phyloP scores from a whole-genome alignment of 1,140 invertebrate genomes.

The Augochlora pura region DNA sequence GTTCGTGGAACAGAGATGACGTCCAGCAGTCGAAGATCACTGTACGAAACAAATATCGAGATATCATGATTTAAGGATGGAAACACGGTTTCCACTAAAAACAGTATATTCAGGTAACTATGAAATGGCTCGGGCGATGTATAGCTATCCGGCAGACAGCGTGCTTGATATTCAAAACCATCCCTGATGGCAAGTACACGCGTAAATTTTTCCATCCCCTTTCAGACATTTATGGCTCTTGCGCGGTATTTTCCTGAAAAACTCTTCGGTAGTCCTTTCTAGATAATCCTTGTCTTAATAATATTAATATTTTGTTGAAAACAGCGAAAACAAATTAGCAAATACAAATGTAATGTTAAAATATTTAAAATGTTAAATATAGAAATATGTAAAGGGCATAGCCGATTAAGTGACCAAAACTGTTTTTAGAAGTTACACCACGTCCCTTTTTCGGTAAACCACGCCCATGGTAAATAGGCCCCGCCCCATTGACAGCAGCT shows the following conservation, averaged over 20 bases:
- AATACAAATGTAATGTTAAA: neutral
- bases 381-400: too few relatives aligned
- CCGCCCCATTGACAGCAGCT: too few relatives aligned
- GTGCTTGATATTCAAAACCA: constrained; percentile 55
- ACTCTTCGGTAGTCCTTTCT: too few relatives aligned
- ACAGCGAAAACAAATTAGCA: neutral
- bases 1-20: too few relatives aligned
- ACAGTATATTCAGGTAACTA: constrained; percentile 29
- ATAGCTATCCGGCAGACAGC: constrained; percentile 20
- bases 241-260: neutral
- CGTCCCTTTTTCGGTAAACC: too few relatives aligned
- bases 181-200: constrained; percentile 40
- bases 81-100: constrained; percentile 1
- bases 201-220: constrained; percentile 47
- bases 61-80: constrained; percentile 41
- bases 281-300: too few relatives aligned
- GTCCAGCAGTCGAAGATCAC: neutral
- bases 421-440: too few relatives aligned
- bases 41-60: constrained; percentile 30
- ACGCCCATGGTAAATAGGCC: too few relatives aligned
- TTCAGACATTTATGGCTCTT: constrained; percentile 21
- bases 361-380: too few relatives aligned
- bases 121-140: constrained; percentile 2
- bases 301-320: neutral
- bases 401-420: too few relatives aligned